Evolutionary conservation across 2,888 invertebrate species (phyloP).

Genomic region (Idaea aversata): DNA sequence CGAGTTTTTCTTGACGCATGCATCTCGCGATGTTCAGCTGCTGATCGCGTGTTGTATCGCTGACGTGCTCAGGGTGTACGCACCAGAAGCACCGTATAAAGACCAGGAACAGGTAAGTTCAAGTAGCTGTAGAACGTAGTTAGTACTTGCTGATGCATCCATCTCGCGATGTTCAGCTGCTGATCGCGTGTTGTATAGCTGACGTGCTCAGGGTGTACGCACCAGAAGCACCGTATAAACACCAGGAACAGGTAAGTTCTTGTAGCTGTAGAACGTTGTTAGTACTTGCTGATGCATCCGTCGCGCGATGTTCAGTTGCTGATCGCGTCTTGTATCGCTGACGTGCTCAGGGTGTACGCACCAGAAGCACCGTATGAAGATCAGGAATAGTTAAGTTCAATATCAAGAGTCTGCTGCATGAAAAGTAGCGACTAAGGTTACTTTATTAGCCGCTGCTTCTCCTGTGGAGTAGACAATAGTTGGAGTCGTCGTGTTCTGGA

Average conservation of each 20-base stretch:
- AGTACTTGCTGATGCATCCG: conserved; percentile 93
- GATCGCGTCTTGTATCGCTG: conserved; percentile 98
- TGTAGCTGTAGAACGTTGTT: conserved; percentile 45
- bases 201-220: conserved; percentile 98
- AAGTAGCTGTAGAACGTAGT: neutral
- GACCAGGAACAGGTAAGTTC: conserved; percentile 91
- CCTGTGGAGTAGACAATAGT: too few relatives aligned
- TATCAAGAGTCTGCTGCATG: too few relatives aligned
- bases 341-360: conserved; percentile 97
- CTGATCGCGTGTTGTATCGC: conserved; percentile 98
- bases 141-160: conserved; percentile 93
- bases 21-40: conserved; percentile 95
- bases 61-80: conserved; percentile 97
- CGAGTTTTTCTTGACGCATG: conserved; percentile 94
- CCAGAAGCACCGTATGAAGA: conserved; percentile 99
- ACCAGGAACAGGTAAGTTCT: conserved; percentile 90
- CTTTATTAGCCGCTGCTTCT: too few relatives aligned
- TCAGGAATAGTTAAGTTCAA: conserved; percentile 87
- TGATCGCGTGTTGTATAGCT: conserved; percentile 98
- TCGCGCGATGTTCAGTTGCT: conserved; percentile 96
- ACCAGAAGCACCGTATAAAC: conserved; percentile 98
- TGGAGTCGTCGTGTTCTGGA: too few relatives aligned
- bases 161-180: conserved; percentile 94
- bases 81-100: conserved; percentile 98
- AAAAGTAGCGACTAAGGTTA: too few relatives aligned